Evolutionary conservation across 2,888 invertebrate species (phyloP), one percentile per base, ranked within the genome.

Genomic region (Heliconius hortense): DNA sequence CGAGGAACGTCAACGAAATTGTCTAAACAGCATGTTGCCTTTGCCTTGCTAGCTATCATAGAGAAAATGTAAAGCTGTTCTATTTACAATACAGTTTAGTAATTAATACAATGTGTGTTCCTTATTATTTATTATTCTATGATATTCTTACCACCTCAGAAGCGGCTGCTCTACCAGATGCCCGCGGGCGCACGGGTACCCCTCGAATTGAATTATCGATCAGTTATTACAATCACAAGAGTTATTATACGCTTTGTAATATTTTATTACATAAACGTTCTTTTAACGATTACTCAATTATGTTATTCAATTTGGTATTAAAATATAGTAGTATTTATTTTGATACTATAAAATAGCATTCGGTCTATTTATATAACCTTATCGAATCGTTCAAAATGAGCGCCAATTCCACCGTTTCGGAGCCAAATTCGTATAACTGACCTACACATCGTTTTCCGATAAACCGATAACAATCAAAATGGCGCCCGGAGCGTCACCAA

Each of bases 401-500:
- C 35, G 39, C 71, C 24, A 60, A 70, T 60, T 59, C 59, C 18
- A 62, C 60, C 26, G 71, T 43, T 26, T 43, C 56, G 18, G n/a
- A 39, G 59, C 59, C 43, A 24, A 43, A 60, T 71, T 24, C 26
- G 13, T 66, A 85, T 82, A 84, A 86, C 84, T 89, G 85, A 86
- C 86, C 86, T 84, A 87, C 80, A 79, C 77, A 77, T 81, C 82
- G 78, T 85, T 84, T 83, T 84, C 82, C 87, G 83, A 82, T 82
- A 82, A 83, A 83, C 82, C 83, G 93, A 93, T 93, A 92, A 89
- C 83, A 84, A 93, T 93, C 93, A 86, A 88, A 84, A 88, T 89
- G 93, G 93, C 93, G 93, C 93, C 93, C 85, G 77, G 86, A 87
- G 88, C 89, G 92, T 91, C 89, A 91, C 88, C 86, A 83, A 86